Evolutionary conservation across 2,797 vertebrate genomes (phyloP).

Genomic region (Anabas testudineus): DNA sequence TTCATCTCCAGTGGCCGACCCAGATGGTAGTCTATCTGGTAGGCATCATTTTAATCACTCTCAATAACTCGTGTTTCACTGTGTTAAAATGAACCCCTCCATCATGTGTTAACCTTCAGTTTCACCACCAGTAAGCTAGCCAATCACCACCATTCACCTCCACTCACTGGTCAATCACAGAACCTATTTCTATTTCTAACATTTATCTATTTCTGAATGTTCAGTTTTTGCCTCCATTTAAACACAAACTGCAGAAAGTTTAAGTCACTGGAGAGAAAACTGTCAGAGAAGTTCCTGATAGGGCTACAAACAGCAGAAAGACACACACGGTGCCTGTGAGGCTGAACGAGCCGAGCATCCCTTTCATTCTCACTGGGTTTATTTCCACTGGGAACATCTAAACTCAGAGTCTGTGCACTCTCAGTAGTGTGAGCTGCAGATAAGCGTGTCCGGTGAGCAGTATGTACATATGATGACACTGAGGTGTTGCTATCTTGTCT

Average conservation of each 20-base stretch:
- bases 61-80: too few relatives aligned
- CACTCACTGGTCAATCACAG: too few relatives aligned
- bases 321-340: conserved; percentile 6
- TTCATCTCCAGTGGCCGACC: too few relatives aligned
- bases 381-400: conserved; percentile 29
- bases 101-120: too few relatives aligned
- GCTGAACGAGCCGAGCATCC: conserved; percentile 11
- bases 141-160: too few relatives aligned
- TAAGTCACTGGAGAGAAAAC: not conserved
- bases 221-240: too few relatives aligned
- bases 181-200: too few relatives aligned
- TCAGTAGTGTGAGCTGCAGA: conserved; percentile 16
- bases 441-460: conserved; percentile 18
- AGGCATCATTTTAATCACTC: too few relatives aligned
- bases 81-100: too few relatives aligned
- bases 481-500: conserved; percentile 42
- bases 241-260: not conserved
- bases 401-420: not conserved
- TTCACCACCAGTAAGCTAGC: too few relatives aligned
- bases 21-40: too few relatives aligned
- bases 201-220: too few relatives aligned
- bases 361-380: conserved; percentile 35
- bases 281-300: conserved; percentile 16
- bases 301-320: conserved; percentile 2
- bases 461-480: conserved; percentile 24